These are phyloP conservation scores for Spinibarbus caldwelli DNA, from an alignment of 2,797 vertebrate species.

Conservation along the genomic window DNA sequence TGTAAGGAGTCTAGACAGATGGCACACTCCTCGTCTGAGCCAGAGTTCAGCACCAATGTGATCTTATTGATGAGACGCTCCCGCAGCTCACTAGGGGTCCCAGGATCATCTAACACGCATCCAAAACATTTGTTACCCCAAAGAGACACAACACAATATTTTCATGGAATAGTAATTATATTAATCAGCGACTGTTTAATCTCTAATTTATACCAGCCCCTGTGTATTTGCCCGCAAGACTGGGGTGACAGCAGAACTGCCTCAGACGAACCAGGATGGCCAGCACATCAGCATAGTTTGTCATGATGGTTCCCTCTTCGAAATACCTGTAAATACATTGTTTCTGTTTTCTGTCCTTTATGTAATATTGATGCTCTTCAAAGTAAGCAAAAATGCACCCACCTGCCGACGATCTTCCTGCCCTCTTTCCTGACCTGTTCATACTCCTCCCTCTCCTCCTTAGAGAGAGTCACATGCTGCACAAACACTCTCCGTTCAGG, in stretches of 20 bases:
- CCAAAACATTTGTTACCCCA: neutral
- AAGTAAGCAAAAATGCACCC: neutral
- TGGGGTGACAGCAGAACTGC: slow-evolving; percentile 89
- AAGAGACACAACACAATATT: neutral
- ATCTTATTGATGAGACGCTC: slow-evolving; percentile 85
- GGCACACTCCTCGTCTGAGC: slow-evolving; percentile 89
- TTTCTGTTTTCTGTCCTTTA: neutral
- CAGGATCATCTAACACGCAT: slow-evolving; percentile 64
- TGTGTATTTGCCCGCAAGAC: slow-evolving; percentile 73
- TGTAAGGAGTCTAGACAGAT: slow-evolving; percentile 84
- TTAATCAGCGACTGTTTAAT: neutral
- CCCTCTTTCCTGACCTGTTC: slow-evolving; percentile 84
- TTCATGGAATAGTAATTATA: neutral
- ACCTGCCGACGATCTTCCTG: slow-evolving; percentile 80
- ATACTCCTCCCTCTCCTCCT: slow-evolving; percentile 84
- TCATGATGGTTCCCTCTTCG: slow-evolving; percentile 83
- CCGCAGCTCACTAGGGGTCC: slow-evolving; percentile 79
- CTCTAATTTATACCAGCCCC: slow-evolving; percentile 64
- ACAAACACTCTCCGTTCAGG: slow-evolving; percentile 85
- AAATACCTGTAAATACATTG: slow-evolving; percentile 78
- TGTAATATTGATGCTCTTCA: neutral
- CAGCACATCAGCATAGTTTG: slow-evolving; percentile 90
- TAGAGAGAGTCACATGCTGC: slow-evolving; percentile 84
- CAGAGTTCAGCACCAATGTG: slow-evolving; percentile 86
- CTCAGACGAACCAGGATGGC: slow-evolving; percentile 86